Conservation (phyloP, 2,113 vertebrate genomes). For the Redunca redunca region DNA sequence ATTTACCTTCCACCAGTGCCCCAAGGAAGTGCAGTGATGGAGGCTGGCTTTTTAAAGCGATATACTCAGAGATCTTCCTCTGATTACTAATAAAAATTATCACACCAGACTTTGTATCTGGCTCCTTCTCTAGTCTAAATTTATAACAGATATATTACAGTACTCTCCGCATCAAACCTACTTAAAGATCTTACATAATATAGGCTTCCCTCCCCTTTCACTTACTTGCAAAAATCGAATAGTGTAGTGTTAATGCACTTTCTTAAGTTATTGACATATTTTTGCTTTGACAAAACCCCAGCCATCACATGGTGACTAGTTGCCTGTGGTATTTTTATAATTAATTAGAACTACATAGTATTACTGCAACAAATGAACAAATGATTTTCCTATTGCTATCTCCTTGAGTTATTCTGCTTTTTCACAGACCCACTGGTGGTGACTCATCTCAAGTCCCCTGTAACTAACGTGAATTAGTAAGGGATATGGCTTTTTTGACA, state of each 20-base stretch:
- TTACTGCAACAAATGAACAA: background rate
- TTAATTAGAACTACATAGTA: slow-evolving; percentile 26
- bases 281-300: slow-evolving; percentile 26
- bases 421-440: background rate
- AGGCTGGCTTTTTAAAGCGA: background rate
- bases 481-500: background rate
- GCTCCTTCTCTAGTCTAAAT: background rate
- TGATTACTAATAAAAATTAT: background rate
- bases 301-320: background rate
- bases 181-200: slow-evolving; percentile 15
- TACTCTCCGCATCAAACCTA: background rate
- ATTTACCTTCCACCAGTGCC: background rate
- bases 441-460: background rate
- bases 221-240: slow-evolving; percentile 25
- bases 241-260: background rate
- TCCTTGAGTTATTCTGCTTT: background rate
- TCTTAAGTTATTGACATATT: background rate
- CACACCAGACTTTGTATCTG: background rate
- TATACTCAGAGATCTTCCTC: background rate
- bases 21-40: background rate
- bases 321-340: slow-evolving; percentile 5
- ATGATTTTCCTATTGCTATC: background rate
- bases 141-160: background rate
- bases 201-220: background rate
- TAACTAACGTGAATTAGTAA: background rate